These are phyloP conservation scores for Lycocerus yunnanus DNA, from an alignment of 2,888 invertebrate genomes.

Conservation along the genomic window DNA sequence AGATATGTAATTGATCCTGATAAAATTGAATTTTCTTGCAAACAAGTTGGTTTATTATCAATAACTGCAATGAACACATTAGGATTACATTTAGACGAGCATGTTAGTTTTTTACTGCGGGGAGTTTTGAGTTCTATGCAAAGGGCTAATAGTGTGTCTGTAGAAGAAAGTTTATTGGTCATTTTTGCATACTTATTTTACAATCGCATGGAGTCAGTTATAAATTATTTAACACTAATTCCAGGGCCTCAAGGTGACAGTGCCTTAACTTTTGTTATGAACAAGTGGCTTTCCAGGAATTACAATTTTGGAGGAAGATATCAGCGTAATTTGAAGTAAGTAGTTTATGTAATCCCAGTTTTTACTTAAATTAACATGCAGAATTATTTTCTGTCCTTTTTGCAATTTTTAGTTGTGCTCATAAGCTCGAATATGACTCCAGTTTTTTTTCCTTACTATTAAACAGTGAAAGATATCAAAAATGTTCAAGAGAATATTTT, in stretches of 20 bases:
- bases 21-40: slow-evolving; percentile 25
- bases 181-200: slow-evolving; percentile 34
- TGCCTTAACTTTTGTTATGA: slow-evolving; percentile 32
- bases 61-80: slow-evolving; percentile 31
- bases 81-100: slow-evolving; percentile 21
- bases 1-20: slow-evolving; percentile 31
- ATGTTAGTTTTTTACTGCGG: slow-evolving; percentile 27
- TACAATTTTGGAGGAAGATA: slow-evolving; percentile 23
- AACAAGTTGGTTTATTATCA: slow-evolving; percentile 30
- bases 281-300: slow-evolving; percentile 25
- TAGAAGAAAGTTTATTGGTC: slow-evolving; percentile 28
- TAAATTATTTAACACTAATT: slow-evolving; percentile 30
- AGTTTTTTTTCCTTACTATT: no score
- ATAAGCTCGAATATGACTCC: no score
- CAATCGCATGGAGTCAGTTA: slow-evolving; percentile 21
- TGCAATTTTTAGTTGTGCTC: no score
- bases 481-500: no score
- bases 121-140: slow-evolving; percentile 33
- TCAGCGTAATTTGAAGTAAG: slow-evolving; percentile 29
- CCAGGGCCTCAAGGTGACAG: slow-evolving; percentile 36
- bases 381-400: no score
- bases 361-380: no score
- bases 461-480: no score
- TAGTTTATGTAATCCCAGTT: no score
- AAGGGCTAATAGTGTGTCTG: slow-evolving; percentile 15